These are phyloP conservation scores for Tachuris rubrigastra DNA, from an alignment of 2,113 vertebrate species.

Conservation along the genomic window DNA sequence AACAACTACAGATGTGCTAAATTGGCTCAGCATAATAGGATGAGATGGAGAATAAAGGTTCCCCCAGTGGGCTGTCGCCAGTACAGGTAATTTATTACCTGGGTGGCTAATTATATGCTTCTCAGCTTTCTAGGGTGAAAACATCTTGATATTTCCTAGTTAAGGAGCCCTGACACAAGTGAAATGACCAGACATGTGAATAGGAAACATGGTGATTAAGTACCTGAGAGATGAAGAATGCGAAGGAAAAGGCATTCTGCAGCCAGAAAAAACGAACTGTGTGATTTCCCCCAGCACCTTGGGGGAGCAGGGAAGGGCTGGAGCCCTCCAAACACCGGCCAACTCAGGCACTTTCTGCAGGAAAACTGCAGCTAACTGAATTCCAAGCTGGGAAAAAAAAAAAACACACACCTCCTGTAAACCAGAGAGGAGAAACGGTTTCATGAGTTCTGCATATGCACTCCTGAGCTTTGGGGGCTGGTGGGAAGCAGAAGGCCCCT, in stretches of 20 bases:
- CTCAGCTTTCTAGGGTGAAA: slow-evolving; percentile 65
- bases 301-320: slow-evolving; percentile 22
- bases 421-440: background rate
- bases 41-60: slow-evolving; percentile 66
- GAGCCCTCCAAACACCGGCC: background rate
- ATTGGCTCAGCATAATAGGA: slow-evolving; percentile 71
- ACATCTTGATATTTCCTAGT: slow-evolving; percentile 65
- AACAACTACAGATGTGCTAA: slow-evolving; percentile 71
- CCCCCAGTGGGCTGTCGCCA: slow-evolving; percentile 59
- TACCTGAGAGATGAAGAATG: slow-evolving; percentile 66
- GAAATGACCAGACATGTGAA: slow-evolving; percentile 61
- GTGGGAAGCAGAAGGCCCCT: background rate
- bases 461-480: background rate
- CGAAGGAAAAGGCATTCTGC: slow-evolving; percentile 63
- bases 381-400: background rate
- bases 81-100: slow-evolving; percentile 70
- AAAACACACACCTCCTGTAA: background rate
- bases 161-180: slow-evolving; percentile 58
- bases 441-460: background rate
- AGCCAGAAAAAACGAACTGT: slow-evolving; percentile 70
- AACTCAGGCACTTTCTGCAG: slow-evolving; percentile 30
- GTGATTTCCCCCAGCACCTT: slow-evolving; percentile 51
- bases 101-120: slow-evolving; percentile 61
- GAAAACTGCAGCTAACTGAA: slow-evolving; percentile 48
- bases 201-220: slow-evolving; percentile 63